phyloP scores from a whole-genome alignment of 2,113 vertebrate species.

The Seriola quinqueradiata region DNA sequence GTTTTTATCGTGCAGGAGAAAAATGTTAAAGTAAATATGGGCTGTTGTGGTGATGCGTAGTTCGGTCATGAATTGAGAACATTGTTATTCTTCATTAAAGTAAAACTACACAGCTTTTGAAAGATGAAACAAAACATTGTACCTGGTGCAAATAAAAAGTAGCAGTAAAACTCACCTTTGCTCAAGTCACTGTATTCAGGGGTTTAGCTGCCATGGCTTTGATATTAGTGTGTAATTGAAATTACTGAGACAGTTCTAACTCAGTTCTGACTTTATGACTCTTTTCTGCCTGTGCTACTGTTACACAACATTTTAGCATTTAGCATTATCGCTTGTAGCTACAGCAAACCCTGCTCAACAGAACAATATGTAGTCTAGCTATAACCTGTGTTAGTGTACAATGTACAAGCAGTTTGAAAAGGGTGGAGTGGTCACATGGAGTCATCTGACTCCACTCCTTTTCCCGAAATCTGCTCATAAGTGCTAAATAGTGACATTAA shows the following conservation, averaged over 20 bases:
- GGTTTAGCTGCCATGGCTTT: no score
- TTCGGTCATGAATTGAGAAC: background rate
- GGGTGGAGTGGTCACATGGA: background rate
- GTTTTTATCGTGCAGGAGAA: slow-evolving; percentile 24
- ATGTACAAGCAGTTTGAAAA: slow-evolving; percentile 9
- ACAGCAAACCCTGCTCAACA: background rate
- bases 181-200: background rate
- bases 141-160: background rate
- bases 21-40: slow-evolving; percentile 22
- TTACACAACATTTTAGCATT: background rate
- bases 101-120: background rate
- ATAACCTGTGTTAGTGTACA: background rate
- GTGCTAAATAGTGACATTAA: background rate
- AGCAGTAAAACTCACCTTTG: background rate
- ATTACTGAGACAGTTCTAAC: background rate
- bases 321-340: background rate
- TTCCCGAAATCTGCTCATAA: slow-evolving; percentile 8
- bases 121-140: background rate
- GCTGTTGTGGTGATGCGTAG: background rate
- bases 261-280: background rate
- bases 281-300: background rate
- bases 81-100: background rate
- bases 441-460: background rate
- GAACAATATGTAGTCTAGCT: background rate
- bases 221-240: no score